Conservation (phyloP, 1,140 invertebrate genomes). For the Euschistus heros region DNA sequence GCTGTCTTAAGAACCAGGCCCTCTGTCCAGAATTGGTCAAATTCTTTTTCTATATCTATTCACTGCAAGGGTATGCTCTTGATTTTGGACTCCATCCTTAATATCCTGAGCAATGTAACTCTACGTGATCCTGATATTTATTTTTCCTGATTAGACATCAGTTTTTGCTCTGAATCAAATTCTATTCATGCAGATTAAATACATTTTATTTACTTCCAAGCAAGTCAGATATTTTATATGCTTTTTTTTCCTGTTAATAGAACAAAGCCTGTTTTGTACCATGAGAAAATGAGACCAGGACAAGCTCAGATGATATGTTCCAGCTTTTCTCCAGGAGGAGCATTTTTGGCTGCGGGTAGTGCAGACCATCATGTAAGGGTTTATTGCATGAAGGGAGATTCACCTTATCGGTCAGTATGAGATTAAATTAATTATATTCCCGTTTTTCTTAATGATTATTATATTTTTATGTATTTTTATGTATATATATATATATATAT, state of each 20-base stretch:
- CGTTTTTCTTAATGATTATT: not conserved
- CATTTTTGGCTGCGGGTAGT: constrained; percentile 86
- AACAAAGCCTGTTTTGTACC: constrained; percentile 77
- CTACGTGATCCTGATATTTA: no score
- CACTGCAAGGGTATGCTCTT: no score
- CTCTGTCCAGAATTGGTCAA: no score
- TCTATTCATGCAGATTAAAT: no score
- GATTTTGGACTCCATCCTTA: no score
- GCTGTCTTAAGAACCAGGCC: no score
- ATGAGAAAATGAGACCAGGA: constrained; percentile 85
- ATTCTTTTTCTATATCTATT: no score
- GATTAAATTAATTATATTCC: no score
- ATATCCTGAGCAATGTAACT: no score
- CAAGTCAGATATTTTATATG: not conserved
- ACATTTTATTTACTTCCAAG: not conserved
- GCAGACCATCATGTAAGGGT: constrained; percentile 89
- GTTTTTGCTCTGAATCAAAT: no score
- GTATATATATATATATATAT: not conserved
- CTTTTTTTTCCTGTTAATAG: constrained; percentile 40
- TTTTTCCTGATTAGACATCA: no score
- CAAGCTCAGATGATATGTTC: constrained; percentile 93
- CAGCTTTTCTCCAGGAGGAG: constrained; percentile 86
- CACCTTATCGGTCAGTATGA: constrained; percentile 29
- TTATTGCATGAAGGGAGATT: constrained; percentile 63
- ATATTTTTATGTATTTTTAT: constrained; percentile 4